A percentile compares a stretch with the other conserved stretches of the same genome.
phyloP scores from a whole-genome alignment of 2,797 vertebrate genomes.

The Coilia nasus region DNA sequence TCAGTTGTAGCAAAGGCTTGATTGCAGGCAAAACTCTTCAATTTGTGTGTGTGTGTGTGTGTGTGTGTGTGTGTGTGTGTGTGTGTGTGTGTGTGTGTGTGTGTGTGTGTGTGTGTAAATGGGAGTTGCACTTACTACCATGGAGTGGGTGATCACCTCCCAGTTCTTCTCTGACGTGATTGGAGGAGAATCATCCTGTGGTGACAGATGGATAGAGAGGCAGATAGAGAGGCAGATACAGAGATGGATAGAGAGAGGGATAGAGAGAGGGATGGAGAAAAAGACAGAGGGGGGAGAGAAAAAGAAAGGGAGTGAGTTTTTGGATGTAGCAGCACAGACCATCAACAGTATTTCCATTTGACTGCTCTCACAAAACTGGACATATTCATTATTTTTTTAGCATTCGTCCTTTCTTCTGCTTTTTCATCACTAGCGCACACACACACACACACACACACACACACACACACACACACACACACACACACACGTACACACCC shows the following conservation, averaged over 20 bases:
- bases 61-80: conserved; percentile 16
- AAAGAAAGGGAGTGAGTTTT: conserved; percentile 55
- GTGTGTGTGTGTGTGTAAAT: conserved; percentile 33
- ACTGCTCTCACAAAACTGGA: background rate
- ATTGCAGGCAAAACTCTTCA: background rate
- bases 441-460: background rate
- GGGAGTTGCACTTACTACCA: conserved; percentile 80
- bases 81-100: conserved; percentile 4
- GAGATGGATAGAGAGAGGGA: background rate
- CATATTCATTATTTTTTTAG: conserved; percentile 2
- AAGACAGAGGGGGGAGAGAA: background rate
- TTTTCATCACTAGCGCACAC: background rate
- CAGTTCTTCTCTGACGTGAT: conserved; percentile 84
- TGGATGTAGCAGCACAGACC: conserved; percentile 1
- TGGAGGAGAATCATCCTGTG: conserved; percentile 81
- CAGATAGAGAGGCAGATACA: background rate
- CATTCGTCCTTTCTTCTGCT: background rate
- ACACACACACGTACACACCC: background rate
- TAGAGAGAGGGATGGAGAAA: background rate
- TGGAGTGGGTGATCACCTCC: conserved; percentile 84
- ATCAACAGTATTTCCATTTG: conserved; percentile 14
- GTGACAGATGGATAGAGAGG: background rate
- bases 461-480: background rate
- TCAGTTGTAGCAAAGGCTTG: background rate
- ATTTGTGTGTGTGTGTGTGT: conserved; percentile 2